Base-by-base conservation (phyloP, 1,140 invertebrate genomes). In the Drosophila asahinai region DNA sequence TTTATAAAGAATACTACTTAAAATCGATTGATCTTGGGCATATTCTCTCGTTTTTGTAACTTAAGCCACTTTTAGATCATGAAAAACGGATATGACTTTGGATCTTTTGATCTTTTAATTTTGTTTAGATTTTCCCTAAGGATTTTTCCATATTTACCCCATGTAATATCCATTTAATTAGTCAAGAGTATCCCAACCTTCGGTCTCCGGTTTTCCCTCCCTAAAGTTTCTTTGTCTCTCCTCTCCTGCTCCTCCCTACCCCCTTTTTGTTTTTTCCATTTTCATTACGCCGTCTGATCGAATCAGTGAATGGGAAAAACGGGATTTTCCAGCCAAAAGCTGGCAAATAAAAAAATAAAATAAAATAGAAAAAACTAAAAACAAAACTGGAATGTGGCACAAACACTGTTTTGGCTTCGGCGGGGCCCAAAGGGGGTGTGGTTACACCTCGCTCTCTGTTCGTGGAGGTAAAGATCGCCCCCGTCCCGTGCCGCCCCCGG, bases 291-390 rank as follows among this genome's bases (percentile, higher is more conserved):
- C 72, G 52, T 64, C 83, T 77, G 84, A 89, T 87, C 84, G 81
- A 89, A 87, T 87, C 81, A 90, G 84, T 89, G 86, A 87, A 87
- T 87, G 83, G 83, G 82, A 87, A 68, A 89, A 81, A 87, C 84
- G 84, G 83, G 83, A 81, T 86, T 86, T 86, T 86, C 75, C 82
- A 86, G 68, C 80, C 47, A 68, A 63, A 59, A 63, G 45, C 60
- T 17, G 51, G 55, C 75, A 60, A 63, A 60, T 60, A 60, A 80
- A 38, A 15, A 38, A 22, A 15, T 30, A 19, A 36, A 9, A 54
- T 19, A 30, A n/a, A 12, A 42, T 5, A 2, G 15, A n/a, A 0
- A n/a, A 51, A 36, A 38, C 19, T 1, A 54, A 54, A 36, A 54
- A 38, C 27, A 36, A 54, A 87, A 87, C 84, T 89, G 84, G 84